Evolutionary conservation across 2,888 invertebrate genomes (phyloP), one percentile per base, ranked within the genome.

Genomic region (Limnephilus auricula): DNA sequence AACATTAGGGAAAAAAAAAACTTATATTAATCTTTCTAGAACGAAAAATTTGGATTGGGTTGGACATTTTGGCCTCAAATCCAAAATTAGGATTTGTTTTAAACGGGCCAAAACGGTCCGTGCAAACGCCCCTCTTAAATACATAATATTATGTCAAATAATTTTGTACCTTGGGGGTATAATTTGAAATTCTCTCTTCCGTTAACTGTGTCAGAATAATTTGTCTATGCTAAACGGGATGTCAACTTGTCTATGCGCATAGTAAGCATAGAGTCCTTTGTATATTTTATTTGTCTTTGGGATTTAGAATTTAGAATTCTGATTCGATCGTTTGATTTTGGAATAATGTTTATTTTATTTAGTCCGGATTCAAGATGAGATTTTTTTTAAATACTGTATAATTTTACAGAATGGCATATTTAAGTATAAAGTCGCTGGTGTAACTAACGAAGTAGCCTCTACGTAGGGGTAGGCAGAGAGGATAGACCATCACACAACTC

Each of bases 221-320:
- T 65, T 9, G 65, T 65, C 65, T 65, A 65, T 65, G 65, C 65
- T 65, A 65, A 65, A 25, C 65, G 10, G 65, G 65, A 65, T 65
- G 65, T 65, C 65, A 65, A 65, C 65, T 65, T 65, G 65, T 65
- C 65, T 65, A 65, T 65, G 65, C 65, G 65, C 65, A 65, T 65
- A 25, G 65, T 65, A 65, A 65, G 25, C 65, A 65, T 25, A n/a
- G 65, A 65, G 25, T 65, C 65, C 65, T 65, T 65, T 65, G 65
- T 50, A 50, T 50, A 65, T 25, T 65, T 65, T 25, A 65, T 65
- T 65, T 65, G 65, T 65, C 65, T 65, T 25, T 65, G 25, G 25
- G 15, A 45, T 50, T 50, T 50, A 18, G 65, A 65, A 65, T 65
- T 65, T 65, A 65, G 50, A 50, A 18, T 50, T 50, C 50, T 50